Conservation (phyloP, 1,140 invertebrate species). For the Phenacoccus solenopsis region DNA sequence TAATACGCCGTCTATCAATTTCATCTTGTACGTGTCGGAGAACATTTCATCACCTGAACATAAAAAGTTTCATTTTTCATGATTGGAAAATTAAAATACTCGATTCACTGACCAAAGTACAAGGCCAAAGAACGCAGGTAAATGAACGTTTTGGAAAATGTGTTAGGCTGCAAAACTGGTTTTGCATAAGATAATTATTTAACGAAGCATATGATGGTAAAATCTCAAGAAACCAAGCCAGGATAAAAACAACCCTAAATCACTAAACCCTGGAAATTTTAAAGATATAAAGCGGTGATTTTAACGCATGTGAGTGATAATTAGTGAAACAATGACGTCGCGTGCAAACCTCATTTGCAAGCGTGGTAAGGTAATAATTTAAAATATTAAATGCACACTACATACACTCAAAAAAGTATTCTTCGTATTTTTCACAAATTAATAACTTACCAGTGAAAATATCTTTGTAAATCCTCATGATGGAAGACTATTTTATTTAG, state of each 20-base stretch:
- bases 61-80: conserved; percentile 23
- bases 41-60: conserved; percentile 91
- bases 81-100: conserved; percentile 6
- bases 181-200: too few species aligned
- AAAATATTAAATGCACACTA: too few species aligned
- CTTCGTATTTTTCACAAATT: background rate
- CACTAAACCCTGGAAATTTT: background rate
- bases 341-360: background rate
- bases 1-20: conserved; percentile 81
- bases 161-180: too few species aligned
- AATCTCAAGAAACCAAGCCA: too few species aligned
- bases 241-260: too few species aligned
- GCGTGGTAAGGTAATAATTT: background rate
- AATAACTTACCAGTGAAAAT: conserved; percentile 67
- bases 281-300: background rate
- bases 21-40: conserved; percentile 91
- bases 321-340: background rate
- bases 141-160: background rate
- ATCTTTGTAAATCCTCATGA: conserved; percentile 93
- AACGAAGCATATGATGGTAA: too few species aligned
- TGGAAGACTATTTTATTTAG: conserved; percentile 42
- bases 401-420: too few species aligned
- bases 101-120: background rate
- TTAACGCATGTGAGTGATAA: background rate
- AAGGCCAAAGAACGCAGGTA: background rate